Evolutionary conservation across 2,888 invertebrate species (phyloP), one percentile per base, ranked within the genome.

Genomic region (Machimus atricapillus): DNA sequence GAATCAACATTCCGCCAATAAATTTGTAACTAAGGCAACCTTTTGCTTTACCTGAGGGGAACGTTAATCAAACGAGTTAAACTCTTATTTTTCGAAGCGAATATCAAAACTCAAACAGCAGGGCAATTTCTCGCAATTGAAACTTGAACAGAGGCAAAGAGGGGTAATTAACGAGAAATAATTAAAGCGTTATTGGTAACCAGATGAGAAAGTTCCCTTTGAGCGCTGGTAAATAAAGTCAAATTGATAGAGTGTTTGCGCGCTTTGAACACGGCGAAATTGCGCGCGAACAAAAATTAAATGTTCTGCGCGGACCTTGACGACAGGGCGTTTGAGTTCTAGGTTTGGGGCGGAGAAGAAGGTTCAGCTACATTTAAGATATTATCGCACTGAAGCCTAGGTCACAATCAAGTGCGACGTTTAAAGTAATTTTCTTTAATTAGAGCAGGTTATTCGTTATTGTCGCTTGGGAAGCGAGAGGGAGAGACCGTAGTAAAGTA

Each of bases 391-490:
- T 19, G 9, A 23, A 23, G 12, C 23, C 76, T 76, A 27, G 34
- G 78, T 40, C 46, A 78, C 19, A 43, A 6, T 9, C 43, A 40
- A 78, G 19, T 78, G 43, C 43, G 23, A 78, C 9, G 5, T 46
- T 23, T 23, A 78, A 78, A 43, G 78, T 78, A 43, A 43, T 78
- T 78, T 46, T 43, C 43, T 23, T 78, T 78, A 78, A 78, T 78
- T 78, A 78, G 5, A 78, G n/a, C 78, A 19, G 12, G 9, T 78
- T 40, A 23, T 46, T 46, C 19, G 40, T 43, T 1, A 14, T 12
- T n/a, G 23, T 23, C 43, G 12, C 43, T 7, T 23, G 23, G 27
- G 23, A 78, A 6, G 4, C 8, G 66, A 66, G 12, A 6, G 4
- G 2, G 66, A 66, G 12, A 66, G 58, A 58, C 66, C n/a, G 5